Conservation (phyloP, 2,797 vertebrate genomes). For the Syncerus caffer region DNA sequence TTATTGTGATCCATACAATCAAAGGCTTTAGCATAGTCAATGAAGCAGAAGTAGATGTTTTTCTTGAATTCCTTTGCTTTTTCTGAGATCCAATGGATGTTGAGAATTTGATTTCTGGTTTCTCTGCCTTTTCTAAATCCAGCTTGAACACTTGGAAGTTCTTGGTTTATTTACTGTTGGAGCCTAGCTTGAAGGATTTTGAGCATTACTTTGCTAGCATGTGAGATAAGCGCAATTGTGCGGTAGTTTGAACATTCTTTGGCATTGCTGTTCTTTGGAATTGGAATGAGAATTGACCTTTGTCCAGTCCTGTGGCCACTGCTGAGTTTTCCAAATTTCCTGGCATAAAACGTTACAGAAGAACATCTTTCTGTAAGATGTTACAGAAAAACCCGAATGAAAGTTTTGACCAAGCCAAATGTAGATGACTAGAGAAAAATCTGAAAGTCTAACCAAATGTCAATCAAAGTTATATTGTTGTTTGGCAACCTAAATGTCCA, state of each 20-base stretch:
- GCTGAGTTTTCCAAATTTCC: background rate
- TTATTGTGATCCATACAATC: background rate
- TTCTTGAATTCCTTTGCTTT: background rate
- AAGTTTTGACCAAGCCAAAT: background rate
- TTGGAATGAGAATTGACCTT: background rate
- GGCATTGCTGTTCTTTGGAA: background rate
- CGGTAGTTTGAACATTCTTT: background rate
- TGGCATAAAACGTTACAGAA: background rate
- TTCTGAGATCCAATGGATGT: background rate
- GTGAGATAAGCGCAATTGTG: background rate
- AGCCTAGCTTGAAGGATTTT: background rate
- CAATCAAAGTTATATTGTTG: background rate
- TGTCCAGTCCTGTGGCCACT: background rate
- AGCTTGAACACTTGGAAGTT: background rate
- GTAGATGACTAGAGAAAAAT: background rate
- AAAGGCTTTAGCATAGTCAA: background rate
- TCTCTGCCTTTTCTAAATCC: background rate
- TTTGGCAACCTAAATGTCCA: background rate
- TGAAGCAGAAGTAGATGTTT: background rate
- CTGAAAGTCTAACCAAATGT: background rate
- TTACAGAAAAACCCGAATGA: background rate
- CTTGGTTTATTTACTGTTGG: background rate
- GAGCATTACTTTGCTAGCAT: background rate
- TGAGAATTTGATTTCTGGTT: background rate
- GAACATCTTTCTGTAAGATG: background rate